phyloP scores from a whole-genome alignment of 1,140 invertebrate genomes.

The Palaemon carinicauda region DNA sequence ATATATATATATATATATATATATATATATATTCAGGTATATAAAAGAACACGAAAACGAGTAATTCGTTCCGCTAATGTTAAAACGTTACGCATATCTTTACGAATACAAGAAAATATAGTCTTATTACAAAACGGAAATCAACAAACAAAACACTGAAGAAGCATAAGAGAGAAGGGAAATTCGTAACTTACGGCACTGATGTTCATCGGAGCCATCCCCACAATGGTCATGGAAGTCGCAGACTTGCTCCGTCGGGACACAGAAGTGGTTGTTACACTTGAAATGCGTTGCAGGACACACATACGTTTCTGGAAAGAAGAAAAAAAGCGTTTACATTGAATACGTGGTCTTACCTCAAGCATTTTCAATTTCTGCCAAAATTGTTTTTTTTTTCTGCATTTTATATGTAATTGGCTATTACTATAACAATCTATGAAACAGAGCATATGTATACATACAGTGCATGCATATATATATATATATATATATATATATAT shows the following conservation, averaged over 20 bases:
- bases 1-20: too few species aligned
- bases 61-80: not conserved
- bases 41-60: too few species aligned
- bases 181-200: conserved; percentile 61
- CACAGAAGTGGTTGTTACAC: conserved; percentile 65
- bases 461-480: too few species aligned
- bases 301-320: conserved; percentile 62
- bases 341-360: not conserved
- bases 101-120: not conserved
- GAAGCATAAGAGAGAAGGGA: not conserved
- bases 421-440: too few species aligned
- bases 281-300: conserved; percentile 65
- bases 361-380: too few species aligned
- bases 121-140: not conserved
- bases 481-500: too few species aligned
- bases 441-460: too few species aligned
- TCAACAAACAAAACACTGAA: not conserved
- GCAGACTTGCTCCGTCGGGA: conserved; percentile 63
- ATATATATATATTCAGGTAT: too few species aligned
- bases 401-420: too few species aligned
- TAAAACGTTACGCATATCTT: not conserved
- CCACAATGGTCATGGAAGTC: conserved; percentile 65
- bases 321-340: not conserved
- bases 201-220: conserved; percentile 65
- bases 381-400: too few species aligned